These are phyloP conservation scores for Nomada goodeniana DNA, from an alignment of 2,888 invertebrate species.

Conservation along the genomic window DNA sequence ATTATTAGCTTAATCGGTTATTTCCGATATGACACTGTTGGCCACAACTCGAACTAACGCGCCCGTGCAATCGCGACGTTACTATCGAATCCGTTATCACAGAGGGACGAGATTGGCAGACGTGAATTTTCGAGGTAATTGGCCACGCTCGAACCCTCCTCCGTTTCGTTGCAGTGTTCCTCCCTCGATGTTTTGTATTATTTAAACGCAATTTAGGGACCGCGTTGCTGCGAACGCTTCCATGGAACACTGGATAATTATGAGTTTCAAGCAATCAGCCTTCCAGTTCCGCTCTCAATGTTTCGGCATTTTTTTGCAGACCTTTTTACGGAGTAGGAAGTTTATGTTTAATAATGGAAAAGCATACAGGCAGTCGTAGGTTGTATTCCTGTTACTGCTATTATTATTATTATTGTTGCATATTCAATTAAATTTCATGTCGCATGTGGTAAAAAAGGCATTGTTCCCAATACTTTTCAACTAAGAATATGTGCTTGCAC, in stretches of 20 bases:
- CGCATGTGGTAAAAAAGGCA: too few relatives aligned
- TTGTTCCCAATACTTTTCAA: too few relatives aligned
- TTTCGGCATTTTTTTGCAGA: not conserved
- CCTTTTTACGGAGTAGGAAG: too few relatives aligned
- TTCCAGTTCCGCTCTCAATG: not conserved
- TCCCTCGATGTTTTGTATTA: conserved; percentile 21
- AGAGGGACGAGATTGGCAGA: conserved; percentile 24
- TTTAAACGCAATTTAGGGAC: conserved; percentile 41
- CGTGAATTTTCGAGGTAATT: conserved; percentile 51
- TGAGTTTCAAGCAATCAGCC: conserved; percentile 3
- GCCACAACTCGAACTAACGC: conserved; percentile 12
- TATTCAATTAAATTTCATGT: too few relatives aligned
- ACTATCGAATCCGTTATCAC: conserved; percentile 31
- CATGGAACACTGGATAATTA: conserved; percentile 8
- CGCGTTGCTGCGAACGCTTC: not conserved
- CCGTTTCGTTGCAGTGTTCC: not conserved
- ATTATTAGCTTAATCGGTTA: conserved; percentile 2
- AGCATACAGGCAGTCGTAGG: too few relatives aligned
- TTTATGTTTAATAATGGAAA: too few relatives aligned
- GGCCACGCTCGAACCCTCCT: conserved; percentile 10
- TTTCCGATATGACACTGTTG: conserved; percentile 54
- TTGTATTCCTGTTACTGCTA: too few relatives aligned
- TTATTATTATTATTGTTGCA: too few relatives aligned
- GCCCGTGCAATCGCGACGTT: conserved; percentile 21
- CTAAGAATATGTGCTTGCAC: too few relatives aligned